These are phyloP conservation scores for Castor canadensis DNA, from an alignment of 2,113 vertebrate genomes.

Conservation along the genomic window DNA sequence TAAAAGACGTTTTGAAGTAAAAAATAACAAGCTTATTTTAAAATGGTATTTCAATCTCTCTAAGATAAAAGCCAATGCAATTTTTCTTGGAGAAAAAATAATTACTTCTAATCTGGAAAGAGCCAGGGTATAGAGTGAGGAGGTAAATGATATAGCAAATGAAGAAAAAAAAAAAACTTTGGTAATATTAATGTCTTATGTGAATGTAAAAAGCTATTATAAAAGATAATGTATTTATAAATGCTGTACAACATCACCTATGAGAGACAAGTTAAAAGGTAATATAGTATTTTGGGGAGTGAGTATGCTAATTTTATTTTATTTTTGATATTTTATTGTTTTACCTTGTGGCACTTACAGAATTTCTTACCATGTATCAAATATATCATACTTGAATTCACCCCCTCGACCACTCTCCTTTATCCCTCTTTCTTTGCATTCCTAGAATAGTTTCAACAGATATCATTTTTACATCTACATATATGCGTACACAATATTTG, in stretches of 20 bases:
- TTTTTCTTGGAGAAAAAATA: background rate
- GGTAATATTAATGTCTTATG: background rate
- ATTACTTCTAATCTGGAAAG: background rate
- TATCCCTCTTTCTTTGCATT: no score
- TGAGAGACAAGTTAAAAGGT: background rate
- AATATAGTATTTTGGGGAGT: no score
- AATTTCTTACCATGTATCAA: no score
- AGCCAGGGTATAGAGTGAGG: background rate
- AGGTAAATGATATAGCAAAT: background rate
- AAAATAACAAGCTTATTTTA: background rate
- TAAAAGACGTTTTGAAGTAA: background rate
- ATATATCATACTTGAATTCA: no score
- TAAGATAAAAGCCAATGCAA: background rate
- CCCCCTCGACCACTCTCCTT: no score
- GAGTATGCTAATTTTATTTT: no score
- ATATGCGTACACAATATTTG: no score
- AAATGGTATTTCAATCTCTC: background rate
- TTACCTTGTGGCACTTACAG: no score
- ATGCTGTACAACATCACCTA: background rate
- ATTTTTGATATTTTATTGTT: no score
- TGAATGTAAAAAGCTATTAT: background rate
- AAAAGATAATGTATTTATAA: background rate
- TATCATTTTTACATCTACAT: no score
- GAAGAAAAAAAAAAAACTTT: background rate
- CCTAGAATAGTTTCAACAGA: no score